Conservation (phyloP, 1,140 invertebrate species). For the Coptotermes formosanus region DNA sequence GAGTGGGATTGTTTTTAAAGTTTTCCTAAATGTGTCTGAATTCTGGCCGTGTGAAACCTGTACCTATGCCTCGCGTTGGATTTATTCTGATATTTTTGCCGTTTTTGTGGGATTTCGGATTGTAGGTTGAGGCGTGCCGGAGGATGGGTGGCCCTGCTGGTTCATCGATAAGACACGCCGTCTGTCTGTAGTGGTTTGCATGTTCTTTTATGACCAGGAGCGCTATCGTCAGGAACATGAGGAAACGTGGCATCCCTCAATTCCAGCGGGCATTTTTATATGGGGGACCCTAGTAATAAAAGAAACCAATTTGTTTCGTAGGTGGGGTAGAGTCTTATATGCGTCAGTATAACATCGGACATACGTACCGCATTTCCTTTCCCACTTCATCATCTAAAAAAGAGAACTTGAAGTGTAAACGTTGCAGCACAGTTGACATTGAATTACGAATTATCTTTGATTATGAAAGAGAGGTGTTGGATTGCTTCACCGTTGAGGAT, state of each 20-base stretch:
- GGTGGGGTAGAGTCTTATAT: not conserved
- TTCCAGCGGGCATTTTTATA: conserved; percentile 2
- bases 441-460: not conserved
- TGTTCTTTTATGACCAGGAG: not conserved
- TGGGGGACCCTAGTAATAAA: not conserved
- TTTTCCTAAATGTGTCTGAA: too few species aligned
- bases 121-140: too few species aligned
- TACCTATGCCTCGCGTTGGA: too few species aligned
- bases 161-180: not conserved
- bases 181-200: not conserved
- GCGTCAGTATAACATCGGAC: not conserved
- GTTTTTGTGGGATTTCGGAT: too few species aligned
- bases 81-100: too few species aligned
- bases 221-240: not conserved
- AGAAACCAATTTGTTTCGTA: conserved; percentile 14
- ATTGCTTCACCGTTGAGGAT: too few species aligned
- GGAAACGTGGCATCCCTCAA: not conserved
- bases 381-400: not conserved
- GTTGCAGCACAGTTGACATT: not conserved
- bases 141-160: not conserved
- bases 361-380: not conserved
- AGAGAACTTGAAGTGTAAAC: not conserved
- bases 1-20: too few species aligned
- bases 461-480: too few species aligned
- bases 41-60: too few species aligned